Base-by-base conservation (phyloP, 2,113 vertebrate species). In the Hemiprocne comata region DNA sequence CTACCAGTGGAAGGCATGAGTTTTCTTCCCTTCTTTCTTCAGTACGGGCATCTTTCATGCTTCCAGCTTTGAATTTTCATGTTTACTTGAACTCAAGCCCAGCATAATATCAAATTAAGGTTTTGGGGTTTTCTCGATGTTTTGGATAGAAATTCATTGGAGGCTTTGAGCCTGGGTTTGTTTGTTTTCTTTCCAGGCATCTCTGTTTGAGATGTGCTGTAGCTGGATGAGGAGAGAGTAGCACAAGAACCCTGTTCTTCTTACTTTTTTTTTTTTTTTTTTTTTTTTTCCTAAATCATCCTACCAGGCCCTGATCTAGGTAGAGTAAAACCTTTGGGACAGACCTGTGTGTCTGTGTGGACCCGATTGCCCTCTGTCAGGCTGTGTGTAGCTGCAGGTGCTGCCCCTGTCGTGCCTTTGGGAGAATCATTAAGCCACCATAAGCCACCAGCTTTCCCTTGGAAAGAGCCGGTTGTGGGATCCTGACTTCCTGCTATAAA, bases 81-180 rank as follows among this genome's bases (percentile, higher is more conserved):
- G 46, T 91, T 85, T 87, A 62, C 94, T 90, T 95, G 67, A 90
- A 80, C 51, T 93, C 26, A 50, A 91, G 54, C 62, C 54, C 67
- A 79, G 66, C 0, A 0, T 61, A 87, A 53, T 73, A 79, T 69
- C 62, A 75, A 67, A 46, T 74, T 80, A 83, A 96, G 64, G 60
- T 88, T 71, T 93, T 80, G 9, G 42, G 55, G 5, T 86, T 96
- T 95, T 90, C 69, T 75, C 74, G 34, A 25, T 78, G 72, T 90
- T 94, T 88, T 55, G 60, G 34, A 57, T 85, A 34, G 65, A 83
- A 94, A 70, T 83, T 70, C 54, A 73, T 40, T 73, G 67, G 72
- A 71, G 74, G 46, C 91, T 87, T 79, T 79, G 71, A 78, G 93
- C 74, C 87, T 89, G 44, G 29, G 62, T 93, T 79, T 88, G 50